phyloP scores from a whole-genome alignment of 2,888 invertebrate species.

The Tyria jacobaeae region DNA sequence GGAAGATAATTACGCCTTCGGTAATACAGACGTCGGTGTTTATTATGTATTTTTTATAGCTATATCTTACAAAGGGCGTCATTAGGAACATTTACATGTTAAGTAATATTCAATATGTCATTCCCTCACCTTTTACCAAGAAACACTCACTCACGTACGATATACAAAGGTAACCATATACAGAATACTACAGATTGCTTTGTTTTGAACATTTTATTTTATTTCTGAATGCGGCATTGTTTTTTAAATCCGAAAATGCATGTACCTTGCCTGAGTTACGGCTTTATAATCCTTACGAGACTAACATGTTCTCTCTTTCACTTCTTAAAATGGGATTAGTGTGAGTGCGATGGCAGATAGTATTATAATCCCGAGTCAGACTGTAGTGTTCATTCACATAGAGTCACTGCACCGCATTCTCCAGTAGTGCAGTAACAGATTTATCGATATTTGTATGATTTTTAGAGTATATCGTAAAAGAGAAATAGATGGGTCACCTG shows the following conservation, averaged over 20 bases:
- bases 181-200: constrained; percentile 16
- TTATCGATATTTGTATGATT: constrained; percentile 40
- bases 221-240: constrained; percentile 39
- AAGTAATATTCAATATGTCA: neutral
- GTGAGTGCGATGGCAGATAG: constrained; percentile 51
- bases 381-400: constrained; percentile 80
- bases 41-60: too few species aligned
- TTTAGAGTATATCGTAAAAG: neutral
- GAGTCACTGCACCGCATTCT: constrained; percentile 82
- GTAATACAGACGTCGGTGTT: too few species aligned
- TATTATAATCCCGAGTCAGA: constrained; percentile 57
- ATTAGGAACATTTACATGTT: neutral
- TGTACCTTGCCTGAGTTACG: constrained; percentile 63
- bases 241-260: constrained; percentile 60
- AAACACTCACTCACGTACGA: neutral
- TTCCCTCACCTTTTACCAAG: neutral
- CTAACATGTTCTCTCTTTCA: constrained; percentile 52
- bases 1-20: too few species aligned
- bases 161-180: constrained; percentile 16
- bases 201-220: constrained; percentile 17
- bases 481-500: neutral
- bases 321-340: constrained; percentile 16
- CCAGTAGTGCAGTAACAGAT: constrained; percentile 62
- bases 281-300: constrained; percentile 77
- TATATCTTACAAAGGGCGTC: neutral